These are phyloP conservation scores for Vulpes vulpes DNA, from an alignment of 2,113 vertebrate genomes.

Conservation along the genomic window DNA sequence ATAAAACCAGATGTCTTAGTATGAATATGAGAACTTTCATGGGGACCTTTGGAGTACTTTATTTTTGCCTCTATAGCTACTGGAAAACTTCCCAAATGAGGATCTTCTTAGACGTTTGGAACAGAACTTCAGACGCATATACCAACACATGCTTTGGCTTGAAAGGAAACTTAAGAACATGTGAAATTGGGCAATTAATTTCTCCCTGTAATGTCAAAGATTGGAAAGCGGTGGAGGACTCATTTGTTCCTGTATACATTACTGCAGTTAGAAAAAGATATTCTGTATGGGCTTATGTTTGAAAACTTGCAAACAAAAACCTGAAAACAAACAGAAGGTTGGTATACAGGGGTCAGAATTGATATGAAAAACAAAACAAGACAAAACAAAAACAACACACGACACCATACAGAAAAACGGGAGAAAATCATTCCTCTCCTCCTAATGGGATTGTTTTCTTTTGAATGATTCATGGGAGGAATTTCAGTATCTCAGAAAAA, in stretches of 20 bases:
- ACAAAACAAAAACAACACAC: not conserved
- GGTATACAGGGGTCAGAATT: not conserved
- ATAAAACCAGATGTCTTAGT: not conserved
- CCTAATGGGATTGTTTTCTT: not conserved
- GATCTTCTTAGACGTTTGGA: not conserved
- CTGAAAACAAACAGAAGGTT: slow-evolving; percentile 42
- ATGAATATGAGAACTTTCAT: not conserved
- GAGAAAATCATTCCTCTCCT: slow-evolving; percentile 34
- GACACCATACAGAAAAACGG: not conserved
- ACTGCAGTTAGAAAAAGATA: not conserved
- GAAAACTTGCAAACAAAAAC: not conserved
- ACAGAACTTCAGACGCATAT: not conserved
- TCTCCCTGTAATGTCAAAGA: not conserved
- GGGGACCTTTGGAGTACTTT: not conserved
- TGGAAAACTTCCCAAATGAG: not conserved
- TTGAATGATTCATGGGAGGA: not conserved
- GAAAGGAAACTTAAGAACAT: not conserved
- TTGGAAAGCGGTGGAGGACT: not conserved
- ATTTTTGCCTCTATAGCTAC: not conserved
- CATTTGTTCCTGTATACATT: not conserved
- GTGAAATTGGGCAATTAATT: not conserved
- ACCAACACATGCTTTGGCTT: not conserved
- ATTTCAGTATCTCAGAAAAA: not conserved
- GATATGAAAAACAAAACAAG: not conserved
- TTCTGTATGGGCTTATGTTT: slow-evolving; percentile 67